Base-by-base conservation (phyloP, 1,140 invertebrate species). In the Drosophila tristis region DNA sequence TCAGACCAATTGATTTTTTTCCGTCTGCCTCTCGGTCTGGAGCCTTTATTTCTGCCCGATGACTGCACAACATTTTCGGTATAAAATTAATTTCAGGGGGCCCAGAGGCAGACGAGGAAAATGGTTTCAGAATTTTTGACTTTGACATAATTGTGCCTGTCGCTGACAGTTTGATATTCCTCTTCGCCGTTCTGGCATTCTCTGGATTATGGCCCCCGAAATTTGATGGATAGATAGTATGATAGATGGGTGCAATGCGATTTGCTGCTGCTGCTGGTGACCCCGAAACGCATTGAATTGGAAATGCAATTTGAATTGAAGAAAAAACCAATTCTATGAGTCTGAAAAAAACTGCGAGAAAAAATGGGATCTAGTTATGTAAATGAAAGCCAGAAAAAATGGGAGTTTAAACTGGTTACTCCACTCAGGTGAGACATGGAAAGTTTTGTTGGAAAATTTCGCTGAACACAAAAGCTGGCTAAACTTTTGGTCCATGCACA, bases 91-190 rank as follows among this genome's bases (percentile, higher is more conserved):
- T 74, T 78, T 74, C 48, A 57, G 54, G 25, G 9, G 48, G 58
- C 3, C 35, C 4, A 11, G 54, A 71, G 64, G 39, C 25, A 56
- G 50, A 11, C 16, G 25, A 16, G 43, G 66, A 68, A 57, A 42
- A 16, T 63, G 45, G 55, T 15, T 53, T 58, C 35, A 42, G 57
- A 54, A 43, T 11, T 63, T 86, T 70, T 64, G 60, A 78, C 23
- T 81, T 66, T 80, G 77, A 80, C 64, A 79, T 82, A 76, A 67
- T 82, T 74, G 73, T 15, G 66, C 35, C 64, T 75, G 71, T 44
- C 50, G 42, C 64, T 78, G 74, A 76, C 80, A 86, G 74, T 68
- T 90, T 58, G 47, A 71, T 60, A 68, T 77, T 61, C 31, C 31
- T 39, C 26, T 26, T 23, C 29, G 13, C 9, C 31, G 31, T 11